These are phyloP conservation scores for Zosterops lateralis DNA, from an alignment of 2,113 vertebrate species.

Conservation along the genomic window DNA sequence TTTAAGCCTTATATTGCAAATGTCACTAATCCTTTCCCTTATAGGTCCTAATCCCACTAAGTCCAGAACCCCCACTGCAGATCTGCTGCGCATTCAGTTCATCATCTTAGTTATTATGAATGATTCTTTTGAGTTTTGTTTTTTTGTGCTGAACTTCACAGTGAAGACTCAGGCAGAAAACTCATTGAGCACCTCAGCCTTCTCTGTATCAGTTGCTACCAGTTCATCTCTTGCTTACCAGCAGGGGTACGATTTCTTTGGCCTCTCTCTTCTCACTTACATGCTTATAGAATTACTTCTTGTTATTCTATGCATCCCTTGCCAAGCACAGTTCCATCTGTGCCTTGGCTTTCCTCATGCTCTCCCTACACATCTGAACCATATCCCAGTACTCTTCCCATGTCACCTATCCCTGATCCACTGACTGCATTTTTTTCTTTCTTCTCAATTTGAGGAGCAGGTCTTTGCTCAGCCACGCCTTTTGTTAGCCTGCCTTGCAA, in stretches of 20 bases:
- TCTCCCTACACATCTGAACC: neutral
- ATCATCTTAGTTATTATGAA: neutral
- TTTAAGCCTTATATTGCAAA: neutral
- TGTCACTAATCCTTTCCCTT: neutral
- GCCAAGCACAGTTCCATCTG: neutral
- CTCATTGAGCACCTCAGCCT: neutral
- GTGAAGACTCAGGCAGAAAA: neutral
- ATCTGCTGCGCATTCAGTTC: neutral
- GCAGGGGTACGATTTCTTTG: neutral
- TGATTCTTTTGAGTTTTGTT: neutral
- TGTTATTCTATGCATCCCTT: neutral
- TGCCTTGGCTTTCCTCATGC: neutral
- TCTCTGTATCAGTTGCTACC: neutral
- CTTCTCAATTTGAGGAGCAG: neutral
- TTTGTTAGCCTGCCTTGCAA: too few relatives aligned
- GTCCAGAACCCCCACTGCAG: neutral
- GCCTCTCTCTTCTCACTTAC: neutral
- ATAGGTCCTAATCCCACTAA: neutral
- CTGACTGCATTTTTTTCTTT: neutral
- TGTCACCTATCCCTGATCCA: neutral
- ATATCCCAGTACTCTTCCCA: neutral
- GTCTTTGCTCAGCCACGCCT: neutral
- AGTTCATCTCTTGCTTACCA: neutral
- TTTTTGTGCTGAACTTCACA: neutral
- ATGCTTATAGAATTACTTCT: neutral